These are phyloP conservation scores for Neocrepidodera transversa DNA, from an alignment of 2,888 invertebrate genomes.

Conservation along the genomic window DNA sequence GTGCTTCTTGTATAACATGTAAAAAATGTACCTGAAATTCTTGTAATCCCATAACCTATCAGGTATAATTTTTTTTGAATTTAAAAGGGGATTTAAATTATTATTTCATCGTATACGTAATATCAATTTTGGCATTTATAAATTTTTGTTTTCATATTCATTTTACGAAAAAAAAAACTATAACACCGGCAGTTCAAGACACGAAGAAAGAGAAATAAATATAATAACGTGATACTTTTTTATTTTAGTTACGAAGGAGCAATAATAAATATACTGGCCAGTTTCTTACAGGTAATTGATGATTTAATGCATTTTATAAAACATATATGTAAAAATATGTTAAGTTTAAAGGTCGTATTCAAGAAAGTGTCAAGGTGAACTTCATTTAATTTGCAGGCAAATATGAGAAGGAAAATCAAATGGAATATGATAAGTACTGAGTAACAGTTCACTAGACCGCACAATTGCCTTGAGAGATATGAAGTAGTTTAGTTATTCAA, in stretches of 20 bases:
- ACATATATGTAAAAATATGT: background rate
- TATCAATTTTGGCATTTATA: slow-evolving; percentile 5
- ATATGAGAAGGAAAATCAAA: slow-evolving; percentile 22
- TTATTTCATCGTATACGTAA: background rate
- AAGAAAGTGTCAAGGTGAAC: slow-evolving; percentile 31
- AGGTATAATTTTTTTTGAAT: no score
- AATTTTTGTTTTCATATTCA: slow-evolving; percentile 9
- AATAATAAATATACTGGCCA: background rate
- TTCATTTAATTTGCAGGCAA: slow-evolving; percentile 19
- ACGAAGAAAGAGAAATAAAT: background rate
- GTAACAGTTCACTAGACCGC: slow-evolving; percentile 1
- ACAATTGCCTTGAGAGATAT: background rate
- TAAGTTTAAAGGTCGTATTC: slow-evolving; percentile 22
- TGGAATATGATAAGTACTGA: slow-evolving; percentile 12
- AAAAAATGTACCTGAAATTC: no score
- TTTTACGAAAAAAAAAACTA: background rate
- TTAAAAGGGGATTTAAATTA: no score
- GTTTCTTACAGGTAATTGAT: slow-evolving; percentile 6
- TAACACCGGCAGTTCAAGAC: slow-evolving; percentile 1
- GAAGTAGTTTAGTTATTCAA: slow-evolving; percentile 68
- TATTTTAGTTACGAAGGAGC: background rate
- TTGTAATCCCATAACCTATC: no score
- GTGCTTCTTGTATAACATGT: no score
- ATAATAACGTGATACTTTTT: background rate
- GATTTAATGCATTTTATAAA: background rate